A percentile compares a stretch with the other conserved stretches of the same genome.
phyloP scores from a whole-genome alignment of 2,113 vertebrate species.

The Aegotheles bennettii region DNA sequence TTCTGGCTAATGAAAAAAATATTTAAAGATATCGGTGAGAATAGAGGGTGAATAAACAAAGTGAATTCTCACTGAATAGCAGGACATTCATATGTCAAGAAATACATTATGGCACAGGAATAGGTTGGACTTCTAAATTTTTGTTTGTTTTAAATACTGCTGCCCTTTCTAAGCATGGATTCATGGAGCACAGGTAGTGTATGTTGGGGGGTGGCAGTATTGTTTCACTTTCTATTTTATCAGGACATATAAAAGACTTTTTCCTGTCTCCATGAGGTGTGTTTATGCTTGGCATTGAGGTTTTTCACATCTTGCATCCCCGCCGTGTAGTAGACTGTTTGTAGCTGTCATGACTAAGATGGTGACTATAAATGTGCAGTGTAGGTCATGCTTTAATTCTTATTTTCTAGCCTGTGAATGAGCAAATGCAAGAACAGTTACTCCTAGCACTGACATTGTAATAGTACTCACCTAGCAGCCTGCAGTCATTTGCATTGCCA shows the following conservation, averaged over 20 bases:
- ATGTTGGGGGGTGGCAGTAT: not conserved
- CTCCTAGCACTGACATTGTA: not conserved
- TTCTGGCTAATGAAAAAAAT: not conserved
- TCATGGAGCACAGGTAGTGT: not conserved
- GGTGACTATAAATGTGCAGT: not conserved
- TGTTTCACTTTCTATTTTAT: not conserved
- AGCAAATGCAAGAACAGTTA: not conserved
- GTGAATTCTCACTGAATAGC: not conserved
- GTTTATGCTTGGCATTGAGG: accelerated
- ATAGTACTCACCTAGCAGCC: not conserved
- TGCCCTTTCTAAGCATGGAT: not conserved
- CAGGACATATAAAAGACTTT: not conserved
- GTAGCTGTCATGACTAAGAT: not conserved
- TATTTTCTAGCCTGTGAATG: not conserved
- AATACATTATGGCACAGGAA: accelerated
- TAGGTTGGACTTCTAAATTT: not conserved
- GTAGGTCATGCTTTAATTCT: not conserved
- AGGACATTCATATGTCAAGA: not conserved
- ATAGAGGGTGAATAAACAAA: not conserved
- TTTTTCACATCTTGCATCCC: not conserved
- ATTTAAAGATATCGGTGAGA: not conserved
- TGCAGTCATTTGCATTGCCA: not conserved
- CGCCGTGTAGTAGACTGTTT: not conserved
- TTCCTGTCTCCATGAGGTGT: not conserved
- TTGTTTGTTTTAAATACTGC: not conserved